A percentile compares a stretch with the other conserved stretches of the same genome.
phyloP scores from a whole-genome alignment of 1,140 invertebrate species.

The Papilio machaon region DNA sequence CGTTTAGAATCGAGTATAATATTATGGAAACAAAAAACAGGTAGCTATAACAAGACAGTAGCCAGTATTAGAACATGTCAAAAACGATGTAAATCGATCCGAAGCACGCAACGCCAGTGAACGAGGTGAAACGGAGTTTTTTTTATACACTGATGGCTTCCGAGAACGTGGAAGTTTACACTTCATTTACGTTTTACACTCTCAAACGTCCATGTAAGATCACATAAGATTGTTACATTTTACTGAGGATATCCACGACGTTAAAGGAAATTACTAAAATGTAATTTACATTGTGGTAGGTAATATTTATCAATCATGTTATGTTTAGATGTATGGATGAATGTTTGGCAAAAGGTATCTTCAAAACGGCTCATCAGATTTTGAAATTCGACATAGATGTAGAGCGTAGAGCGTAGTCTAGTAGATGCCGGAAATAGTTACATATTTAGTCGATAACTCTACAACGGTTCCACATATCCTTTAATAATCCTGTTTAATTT shows the following conservation, averaged over 20 bases:
- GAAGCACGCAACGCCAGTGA: conserved; percentile 63
- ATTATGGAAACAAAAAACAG: conserved; percentile 22
- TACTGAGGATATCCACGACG: background rate
- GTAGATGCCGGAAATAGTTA: no score
- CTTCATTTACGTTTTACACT: conserved; percentile 33
- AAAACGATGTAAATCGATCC: conserved; percentile 72
- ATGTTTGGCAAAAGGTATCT: no score
- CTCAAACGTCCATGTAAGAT: conserved; percentile 35
- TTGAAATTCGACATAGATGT: no score
- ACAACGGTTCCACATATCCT: no score
- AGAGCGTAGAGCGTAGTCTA: no score
- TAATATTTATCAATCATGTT: background rate
- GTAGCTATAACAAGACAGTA: conserved; percentile 69
- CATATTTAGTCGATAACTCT: no score
- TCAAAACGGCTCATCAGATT: no score
- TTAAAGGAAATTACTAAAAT: background rate
- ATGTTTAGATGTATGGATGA: background rate
- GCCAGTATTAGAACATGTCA: conserved; percentile 60
- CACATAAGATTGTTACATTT: conserved; percentile 31
- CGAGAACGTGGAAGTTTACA: conserved; percentile 42
- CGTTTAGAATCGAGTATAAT: background rate
- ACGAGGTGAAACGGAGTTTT: conserved; percentile 43
- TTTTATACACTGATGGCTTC: conserved; percentile 41
- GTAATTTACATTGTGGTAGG: background rate
- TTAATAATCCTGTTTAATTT: no score